Evolutionary conservation across 2,797 vertebrate species (phyloP).

Genomic region (Dallia pectoralis): DNA sequence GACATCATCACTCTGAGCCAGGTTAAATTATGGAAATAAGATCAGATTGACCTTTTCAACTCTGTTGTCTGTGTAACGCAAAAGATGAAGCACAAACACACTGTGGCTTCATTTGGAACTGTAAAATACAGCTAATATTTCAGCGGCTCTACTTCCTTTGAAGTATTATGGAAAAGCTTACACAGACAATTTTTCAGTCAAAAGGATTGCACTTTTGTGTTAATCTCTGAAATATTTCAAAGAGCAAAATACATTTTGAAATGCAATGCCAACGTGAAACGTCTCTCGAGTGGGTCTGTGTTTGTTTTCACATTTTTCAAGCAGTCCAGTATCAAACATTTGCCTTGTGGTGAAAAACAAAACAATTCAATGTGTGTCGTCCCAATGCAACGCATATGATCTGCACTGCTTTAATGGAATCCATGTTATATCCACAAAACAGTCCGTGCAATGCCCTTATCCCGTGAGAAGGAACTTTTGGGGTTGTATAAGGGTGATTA

Average conservation of each 20-base stretch:
- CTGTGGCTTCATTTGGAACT: not conserved
- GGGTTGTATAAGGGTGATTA: not conserved
- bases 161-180: slow-evolving; percentile 1
- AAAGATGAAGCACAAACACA: not conserved
- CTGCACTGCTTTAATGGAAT: not conserved
- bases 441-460: not conserved
- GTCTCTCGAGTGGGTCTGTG: slow-evolving; percentile 6
- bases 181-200: not conserved
- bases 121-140: not conserved
- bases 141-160: slow-evolving; percentile 2
- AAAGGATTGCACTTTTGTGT: no score
- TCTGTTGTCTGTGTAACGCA: not conserved
- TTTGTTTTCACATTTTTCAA: not conserved
- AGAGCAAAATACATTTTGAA: slow-evolving; percentile 2
- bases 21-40: not conserved
- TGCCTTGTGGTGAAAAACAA: not conserved
- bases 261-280: not conserved
- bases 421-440: not conserved
- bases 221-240: slow-evolving; percentile 9
- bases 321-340: slow-evolving; percentile 1
- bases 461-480: not conserved
- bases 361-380: not conserved
- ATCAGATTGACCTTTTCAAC: not conserved
- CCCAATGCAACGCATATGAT: not conserved
- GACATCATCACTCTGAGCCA: not conserved